Conservation (phyloP, 2,888 invertebrate genomes). For the Rhynchonema sp. region DNA sequence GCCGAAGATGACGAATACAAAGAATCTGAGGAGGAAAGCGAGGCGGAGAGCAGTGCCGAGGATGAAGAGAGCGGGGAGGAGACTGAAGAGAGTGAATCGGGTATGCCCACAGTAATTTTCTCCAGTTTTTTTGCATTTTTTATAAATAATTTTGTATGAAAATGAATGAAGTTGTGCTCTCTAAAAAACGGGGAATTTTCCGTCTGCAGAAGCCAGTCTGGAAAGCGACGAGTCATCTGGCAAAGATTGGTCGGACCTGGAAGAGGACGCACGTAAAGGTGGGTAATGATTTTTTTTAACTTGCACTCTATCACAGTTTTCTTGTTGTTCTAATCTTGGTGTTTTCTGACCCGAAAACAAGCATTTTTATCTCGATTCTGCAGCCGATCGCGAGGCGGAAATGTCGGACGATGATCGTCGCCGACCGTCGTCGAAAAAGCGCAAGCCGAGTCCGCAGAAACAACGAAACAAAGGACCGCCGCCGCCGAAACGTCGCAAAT, state of each 20-base stretch:
- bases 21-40: conserved; percentile 5
- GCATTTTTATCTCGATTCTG: too few relatives aligned
- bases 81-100: conserved; percentile 16
- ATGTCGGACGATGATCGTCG: neutral
- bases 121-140: too few relatives aligned
- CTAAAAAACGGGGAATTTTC: too few relatives aligned
- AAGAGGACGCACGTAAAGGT: conserved; percentile 46
- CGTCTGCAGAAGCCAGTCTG: conserved; percentile 37
- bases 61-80: conserved; percentile 22
- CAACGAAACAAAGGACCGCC: neutral
- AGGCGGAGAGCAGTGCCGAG: conserved; percentile 6
- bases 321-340: too few relatives aligned
- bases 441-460: neutral
- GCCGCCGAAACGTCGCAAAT: neutral
- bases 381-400: neutral
- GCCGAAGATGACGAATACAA: conserved; percentile 43
- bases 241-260: conserved; percentile 97
- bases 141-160: too few relatives aligned
- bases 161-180: too few relatives aligned
- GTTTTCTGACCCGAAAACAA: too few relatives aligned
- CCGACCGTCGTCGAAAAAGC: neutral
- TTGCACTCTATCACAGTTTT: too few relatives aligned
- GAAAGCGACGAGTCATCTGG: conserved; percentile 85
- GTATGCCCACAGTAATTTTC: too few relatives aligned
- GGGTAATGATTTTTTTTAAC: too few relatives aligned